These are phyloP conservation scores for Ciconia stormi DNA, from an alignment of 2,113 vertebrate genomes.

Conservation along the genomic window DNA sequence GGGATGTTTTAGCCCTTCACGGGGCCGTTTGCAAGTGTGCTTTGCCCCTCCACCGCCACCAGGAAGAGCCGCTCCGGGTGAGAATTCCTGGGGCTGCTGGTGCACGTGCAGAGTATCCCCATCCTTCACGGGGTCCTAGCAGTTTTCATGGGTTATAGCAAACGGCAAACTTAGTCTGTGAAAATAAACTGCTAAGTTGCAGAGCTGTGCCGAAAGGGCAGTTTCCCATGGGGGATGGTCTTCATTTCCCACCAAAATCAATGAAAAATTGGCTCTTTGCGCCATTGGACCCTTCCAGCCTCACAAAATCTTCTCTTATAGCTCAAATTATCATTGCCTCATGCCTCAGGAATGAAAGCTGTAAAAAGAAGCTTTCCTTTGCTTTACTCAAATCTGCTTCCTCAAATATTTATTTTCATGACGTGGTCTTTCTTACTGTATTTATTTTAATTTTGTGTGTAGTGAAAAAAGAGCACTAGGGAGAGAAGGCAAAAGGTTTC, in stretches of 20 bases:
- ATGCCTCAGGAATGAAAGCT: not conserved
- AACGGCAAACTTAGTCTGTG: fast-evolving
- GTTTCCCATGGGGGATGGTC: not conserved
- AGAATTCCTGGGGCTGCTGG: not conserved
- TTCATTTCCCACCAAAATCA: not conserved
- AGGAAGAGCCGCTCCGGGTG: not conserved
- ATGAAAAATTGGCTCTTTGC: not conserved
- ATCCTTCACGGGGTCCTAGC: fast-evolving
- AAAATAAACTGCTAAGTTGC: not conserved
- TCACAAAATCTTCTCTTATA: not conserved
- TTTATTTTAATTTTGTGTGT: slow-evolving; percentile 25
- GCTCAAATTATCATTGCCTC: not conserved
- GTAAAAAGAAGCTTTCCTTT: not conserved
- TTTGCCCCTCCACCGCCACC: not conserved
- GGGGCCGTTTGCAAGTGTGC: fast-evolving
- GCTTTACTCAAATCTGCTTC: not conserved
- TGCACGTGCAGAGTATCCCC: not conserved
- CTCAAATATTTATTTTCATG: slow-evolving; percentile 53
- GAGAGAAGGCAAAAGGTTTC: not conserved
- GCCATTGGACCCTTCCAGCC: not conserved
- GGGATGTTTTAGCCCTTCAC: not conserved
- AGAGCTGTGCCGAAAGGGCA: not conserved
- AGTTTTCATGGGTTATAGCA: fast-evolving
- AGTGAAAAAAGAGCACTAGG: not conserved
- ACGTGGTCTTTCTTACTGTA: not conserved